These are phyloP conservation scores for Salticus scenicus DNA, from an alignment of 2,888 invertebrate genomes.

Conservation along the genomic window DNA sequence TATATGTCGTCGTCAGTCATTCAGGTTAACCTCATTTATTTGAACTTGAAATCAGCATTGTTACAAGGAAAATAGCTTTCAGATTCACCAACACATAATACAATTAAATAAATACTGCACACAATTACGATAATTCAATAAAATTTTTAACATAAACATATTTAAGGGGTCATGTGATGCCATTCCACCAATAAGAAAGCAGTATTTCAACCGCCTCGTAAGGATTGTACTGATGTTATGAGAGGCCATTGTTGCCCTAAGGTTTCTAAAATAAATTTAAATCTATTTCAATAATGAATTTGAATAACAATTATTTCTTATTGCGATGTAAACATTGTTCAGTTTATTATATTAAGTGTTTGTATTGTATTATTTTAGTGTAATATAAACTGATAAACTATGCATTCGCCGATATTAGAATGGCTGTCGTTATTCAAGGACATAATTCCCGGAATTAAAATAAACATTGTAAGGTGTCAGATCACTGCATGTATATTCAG, in stretches of 20 bases:
- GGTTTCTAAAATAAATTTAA: slow-evolving; percentile 75
- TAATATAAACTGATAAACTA: slow-evolving; percentile 20
- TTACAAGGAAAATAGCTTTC: not conserved
- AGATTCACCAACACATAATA: not conserved
- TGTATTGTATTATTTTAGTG: slow-evolving; percentile 76
- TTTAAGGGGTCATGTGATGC: not conserved
- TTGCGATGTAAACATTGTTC: slow-evolving; percentile 77
- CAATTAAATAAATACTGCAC: not conserved
- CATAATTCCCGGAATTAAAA: slow-evolving; percentile 14
- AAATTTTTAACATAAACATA: not conserved
- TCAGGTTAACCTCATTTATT: not conserved
- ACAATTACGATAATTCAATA: not conserved
- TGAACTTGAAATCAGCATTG: not conserved
- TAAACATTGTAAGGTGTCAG: not conserved
- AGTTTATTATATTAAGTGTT: slow-evolving; percentile 77
- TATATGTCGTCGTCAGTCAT: not conserved
- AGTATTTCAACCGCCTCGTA: slow-evolving; percentile 33
- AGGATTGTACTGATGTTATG: slow-evolving; percentile 37
- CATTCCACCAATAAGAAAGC: not conserved
- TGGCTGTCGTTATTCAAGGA: slow-evolving; percentile 52
- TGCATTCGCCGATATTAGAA: slow-evolving; percentile 33
- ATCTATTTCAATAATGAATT: slow-evolving; percentile 78
- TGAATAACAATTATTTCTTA: slow-evolving; percentile 78
- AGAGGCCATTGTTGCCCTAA: slow-evolving; percentile 63
- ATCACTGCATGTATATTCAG: not conserved